Evolutionary conservation across 2,888 invertebrate genomes (phyloP), one percentile per base, ranked within the genome.

Genomic region (Pimpla rufipes): DNA sequence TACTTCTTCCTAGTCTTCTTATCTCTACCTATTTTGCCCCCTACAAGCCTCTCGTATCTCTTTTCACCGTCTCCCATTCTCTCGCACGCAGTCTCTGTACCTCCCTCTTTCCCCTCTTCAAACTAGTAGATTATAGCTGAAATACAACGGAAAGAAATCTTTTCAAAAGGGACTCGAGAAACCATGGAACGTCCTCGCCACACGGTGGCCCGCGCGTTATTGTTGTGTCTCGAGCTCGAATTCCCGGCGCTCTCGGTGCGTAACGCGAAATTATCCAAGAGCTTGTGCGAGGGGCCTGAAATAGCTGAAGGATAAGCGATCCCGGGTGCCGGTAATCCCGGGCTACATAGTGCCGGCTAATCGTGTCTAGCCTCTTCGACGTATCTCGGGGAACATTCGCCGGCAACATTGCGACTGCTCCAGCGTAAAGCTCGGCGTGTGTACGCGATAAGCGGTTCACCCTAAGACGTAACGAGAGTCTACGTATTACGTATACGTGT

Each of bases 91-190:
- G 29, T 29, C 29, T 5, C 29, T 29, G 29, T 29, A 29, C 29
- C 29, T 29, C 2, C 5, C 29, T 29, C 5, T 37, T 55, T 23
- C 40, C 23, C 6, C 3, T 64, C 71, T 67, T 76, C 18, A 40
- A 66, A 29, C 5, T 42, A 29, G 57, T 79, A 76, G 67, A 59
- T 55, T 23, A 67, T 73, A 83, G 37, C 37, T 40, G 11, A 66
- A 66, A 50, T 75, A 79, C 42, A 18, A 59, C 64, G 68, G 11
- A 62, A 81, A 75, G 47, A 68, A 81, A 75, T 47, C 55, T 68
- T 73, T 83, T 64, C 80, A 80, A 80, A 77, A 73, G 68, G 73
- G 80, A 83, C 83, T 83, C 83, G 83, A 80, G 83, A 83, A 79
- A 83, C 77, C 52, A 62, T 80, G 80, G 68, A 77, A 83, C 68